phyloP scores from a whole-genome alignment of 2,113 vertebrate species.

The Melanotaenia duboulayi region DNA sequence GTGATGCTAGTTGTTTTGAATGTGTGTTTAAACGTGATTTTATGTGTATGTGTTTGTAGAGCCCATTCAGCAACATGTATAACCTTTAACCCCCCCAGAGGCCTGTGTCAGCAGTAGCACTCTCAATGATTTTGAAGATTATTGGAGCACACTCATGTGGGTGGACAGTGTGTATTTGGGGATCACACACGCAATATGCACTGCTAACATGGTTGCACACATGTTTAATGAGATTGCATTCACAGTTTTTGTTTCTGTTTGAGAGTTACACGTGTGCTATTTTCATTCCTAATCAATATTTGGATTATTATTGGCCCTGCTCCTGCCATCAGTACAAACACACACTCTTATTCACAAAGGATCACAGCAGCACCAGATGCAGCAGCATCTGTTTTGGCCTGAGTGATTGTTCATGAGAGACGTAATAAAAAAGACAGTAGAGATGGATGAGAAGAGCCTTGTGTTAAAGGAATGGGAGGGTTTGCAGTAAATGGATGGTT shows the following conservation, averaged over 20 bases:
- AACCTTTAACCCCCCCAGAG: slow-evolving; percentile 56
- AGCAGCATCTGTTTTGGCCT: slow-evolving; percentile 68
- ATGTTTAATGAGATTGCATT: slow-evolving; percentile 4
- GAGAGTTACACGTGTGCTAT: background rate
- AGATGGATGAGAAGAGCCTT: slow-evolving; percentile 40
- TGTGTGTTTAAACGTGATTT: background rate
- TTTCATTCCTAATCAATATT: slow-evolving; percentile 45
- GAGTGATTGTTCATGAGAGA: slow-evolving; percentile 54
- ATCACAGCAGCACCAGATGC: slow-evolving; percentile 21
- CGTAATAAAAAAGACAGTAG: slow-evolving; percentile 14
- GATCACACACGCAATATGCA: slow-evolving; percentile 55
- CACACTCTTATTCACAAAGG: slow-evolving; percentile 2
- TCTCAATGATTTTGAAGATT: slow-evolving; percentile 55
- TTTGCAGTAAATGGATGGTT: slow-evolving; percentile 34
- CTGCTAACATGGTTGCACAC: slow-evolving; percentile 49
- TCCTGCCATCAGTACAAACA: slow-evolving; percentile 12
- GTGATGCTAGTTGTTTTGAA: slow-evolving; percentile 7
- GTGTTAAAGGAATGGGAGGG: slow-evolving; percentile 49
- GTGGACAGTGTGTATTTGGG: background rate
- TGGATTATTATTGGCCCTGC: slow-evolving; percentile 50
- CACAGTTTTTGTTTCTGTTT: background rate
- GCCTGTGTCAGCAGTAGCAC: slow-evolving; percentile 68
- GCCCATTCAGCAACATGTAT: slow-evolving; percentile 62
- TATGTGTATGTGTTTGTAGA: slow-evolving; percentile 8
- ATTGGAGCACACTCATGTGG: slow-evolving; percentile 48